Evolutionary conservation across 2,888 invertebrate species (phyloP).

Genomic region (Agriopis marginaria): DNA sequence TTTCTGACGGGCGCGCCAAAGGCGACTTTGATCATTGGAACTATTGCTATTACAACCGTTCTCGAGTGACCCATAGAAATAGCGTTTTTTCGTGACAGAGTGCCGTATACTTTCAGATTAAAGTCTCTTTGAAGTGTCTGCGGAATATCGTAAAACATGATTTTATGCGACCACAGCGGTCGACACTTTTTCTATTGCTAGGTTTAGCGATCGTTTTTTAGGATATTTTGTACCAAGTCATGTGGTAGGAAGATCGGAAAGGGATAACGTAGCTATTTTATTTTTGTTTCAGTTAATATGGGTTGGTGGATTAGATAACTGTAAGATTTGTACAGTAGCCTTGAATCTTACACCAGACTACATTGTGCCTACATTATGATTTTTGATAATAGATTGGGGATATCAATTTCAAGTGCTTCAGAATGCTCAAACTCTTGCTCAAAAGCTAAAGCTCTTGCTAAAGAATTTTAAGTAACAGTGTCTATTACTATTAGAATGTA

Average conservation of each 20-base stretch:
- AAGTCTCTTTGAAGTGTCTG: slow-evolving; percentile 52
- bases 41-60: slow-evolving; percentile 57
- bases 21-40: slow-evolving; percentile 57
- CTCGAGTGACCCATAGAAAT: slow-evolving; percentile 55
- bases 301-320: not conserved
- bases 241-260: slow-evolving; percentile 17
- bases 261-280: no score
- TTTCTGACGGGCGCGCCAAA: slow-evolving; percentile 35
- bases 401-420: no score
- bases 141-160: slow-evolving; percentile 60
- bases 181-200: slow-evolving; percentile 56
- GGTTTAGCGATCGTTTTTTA: slow-evolving; percentile 50
- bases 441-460: no score
- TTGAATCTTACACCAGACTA: no score
- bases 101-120: slow-evolving; percentile 48
- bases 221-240: slow-evolving; percentile 36
- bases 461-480: no score
- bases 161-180: slow-evolving; percentile 53
- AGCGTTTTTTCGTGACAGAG: slow-evolving; percentile 28
- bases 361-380: no score
- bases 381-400: no score
- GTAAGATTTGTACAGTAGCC: not conserved
- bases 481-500: no score
- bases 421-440: no score
- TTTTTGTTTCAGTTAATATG: no score